Conservation (phyloP, 1,140 invertebrate genomes). For the Dermatophagoides farinae region DNA sequence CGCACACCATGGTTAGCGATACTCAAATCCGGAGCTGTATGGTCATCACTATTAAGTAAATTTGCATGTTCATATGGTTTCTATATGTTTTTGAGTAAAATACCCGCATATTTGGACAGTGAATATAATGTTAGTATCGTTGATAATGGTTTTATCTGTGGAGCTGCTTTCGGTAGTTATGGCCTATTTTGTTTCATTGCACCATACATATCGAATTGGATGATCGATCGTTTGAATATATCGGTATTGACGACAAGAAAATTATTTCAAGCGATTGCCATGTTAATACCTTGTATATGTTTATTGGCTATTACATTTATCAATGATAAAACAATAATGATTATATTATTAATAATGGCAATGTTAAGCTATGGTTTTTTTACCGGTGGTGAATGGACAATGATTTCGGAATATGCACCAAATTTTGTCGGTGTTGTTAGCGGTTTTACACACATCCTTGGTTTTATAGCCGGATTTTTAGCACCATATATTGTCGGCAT, state of each 20-base stretch:
- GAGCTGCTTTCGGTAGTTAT: slow-evolving; percentile 13
- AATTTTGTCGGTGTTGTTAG: slow-evolving; percentile 4
- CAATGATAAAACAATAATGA: slow-evolving; percentile 9
- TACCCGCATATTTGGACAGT: background rate
- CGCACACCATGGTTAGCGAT: slow-evolving; percentile 49
- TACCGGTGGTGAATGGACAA: slow-evolving; percentile 18
- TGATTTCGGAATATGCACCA: slow-evolving; percentile 17
- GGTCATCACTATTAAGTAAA: slow-evolving; percentile 75
- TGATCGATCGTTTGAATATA: slow-evolving; percentile 12
- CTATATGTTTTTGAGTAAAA: slow-evolving; percentile 46
- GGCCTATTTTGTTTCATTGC: slow-evolving; percentile 17
- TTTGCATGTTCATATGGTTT: slow-evolving; percentile 77
- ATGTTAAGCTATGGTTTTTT: slow-evolving; percentile 16
- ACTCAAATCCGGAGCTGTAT: slow-evolving; percentile 58
- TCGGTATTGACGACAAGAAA: slow-evolving; percentile 18
- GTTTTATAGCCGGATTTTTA: slow-evolving; percentile 1
- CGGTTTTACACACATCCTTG: slow-evolving; percentile 7
- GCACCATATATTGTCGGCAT: slow-evolving; percentile 1
- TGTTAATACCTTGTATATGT: slow-evolving; percentile 18
- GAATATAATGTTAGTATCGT: background rate
- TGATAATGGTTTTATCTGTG: slow-evolving; percentile 15
- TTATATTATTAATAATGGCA: slow-evolving; percentile 13
- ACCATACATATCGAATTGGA: slow-evolving; percentile 14
- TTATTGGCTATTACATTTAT: slow-evolving; percentile 9
- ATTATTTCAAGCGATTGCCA: slow-evolving; percentile 17